Percentiles rank a stretch among this genome's conserved stretches.
Evolutionary conservation across 1,140 invertebrate genomes (phyloP).

Genomic region (Papilio helenus): DNA sequence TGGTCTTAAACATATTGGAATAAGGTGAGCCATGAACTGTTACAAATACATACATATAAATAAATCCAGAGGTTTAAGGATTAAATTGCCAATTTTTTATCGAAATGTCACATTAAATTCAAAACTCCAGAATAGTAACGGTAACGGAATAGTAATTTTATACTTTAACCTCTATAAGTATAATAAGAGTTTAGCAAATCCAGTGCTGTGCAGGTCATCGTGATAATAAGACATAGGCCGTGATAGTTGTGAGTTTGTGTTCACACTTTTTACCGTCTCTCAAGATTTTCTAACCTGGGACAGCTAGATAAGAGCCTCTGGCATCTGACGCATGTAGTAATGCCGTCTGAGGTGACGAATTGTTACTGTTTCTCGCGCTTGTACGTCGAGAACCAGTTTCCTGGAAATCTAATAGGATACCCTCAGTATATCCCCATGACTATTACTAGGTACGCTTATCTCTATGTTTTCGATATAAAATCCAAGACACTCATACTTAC

Average conservation of each 20-base stretch:
- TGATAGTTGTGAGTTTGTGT: slow-evolving; percentile 61
- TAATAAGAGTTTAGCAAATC: slow-evolving; percentile 54
- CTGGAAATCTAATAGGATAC: slow-evolving; percentile 85
- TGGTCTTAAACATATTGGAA: neutral
- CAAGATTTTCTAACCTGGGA: slow-evolving; percentile 87
- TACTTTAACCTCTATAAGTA: slow-evolving; percentile 11
- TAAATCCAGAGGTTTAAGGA: neutral
- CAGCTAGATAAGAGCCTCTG: slow-evolving; percentile 89
- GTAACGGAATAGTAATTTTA: neutral
- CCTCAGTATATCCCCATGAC: slow-evolving; percentile 75
- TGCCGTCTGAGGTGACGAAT: slow-evolving; percentile 84
- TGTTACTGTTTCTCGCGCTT: slow-evolving; percentile 78
- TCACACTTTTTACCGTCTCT: slow-evolving; percentile 58
- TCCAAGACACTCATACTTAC: slow-evolving; percentile 84
- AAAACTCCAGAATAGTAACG: neutral
- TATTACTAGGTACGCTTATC: slow-evolving; percentile 43
- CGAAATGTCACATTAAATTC: neutral
- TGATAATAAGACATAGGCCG: slow-evolving; percentile 57
- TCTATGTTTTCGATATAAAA: neutral
- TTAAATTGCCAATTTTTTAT: neutral
- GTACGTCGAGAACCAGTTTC: slow-evolving; percentile 82
- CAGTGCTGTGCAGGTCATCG: slow-evolving; percentile 57
- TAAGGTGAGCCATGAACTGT: slow-evolving; percentile 2
- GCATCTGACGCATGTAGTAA: slow-evolving; percentile 86
- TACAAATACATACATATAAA: neutral